phyloP scores from a whole-genome alignment of 1,140 invertebrate genomes.

The Zaprionus taronus region DNA sequence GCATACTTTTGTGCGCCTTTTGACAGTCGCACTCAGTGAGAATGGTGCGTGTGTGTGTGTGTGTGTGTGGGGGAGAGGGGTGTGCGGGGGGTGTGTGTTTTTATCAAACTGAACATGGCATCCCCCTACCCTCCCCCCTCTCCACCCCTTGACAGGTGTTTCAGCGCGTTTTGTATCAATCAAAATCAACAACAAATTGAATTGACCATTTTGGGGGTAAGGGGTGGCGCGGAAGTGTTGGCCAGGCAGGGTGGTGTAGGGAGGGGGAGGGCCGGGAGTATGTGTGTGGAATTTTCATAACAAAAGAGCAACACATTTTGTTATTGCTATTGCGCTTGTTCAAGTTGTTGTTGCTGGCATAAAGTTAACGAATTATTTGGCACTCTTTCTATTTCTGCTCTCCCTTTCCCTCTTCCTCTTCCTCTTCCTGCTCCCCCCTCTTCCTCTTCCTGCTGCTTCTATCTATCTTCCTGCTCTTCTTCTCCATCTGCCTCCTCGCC shows the following conservation, averaged over 20 bases:
- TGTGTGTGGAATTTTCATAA: background rate
- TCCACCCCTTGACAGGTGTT: background rate
- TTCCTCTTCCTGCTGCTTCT: background rate
- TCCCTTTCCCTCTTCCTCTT: background rate
- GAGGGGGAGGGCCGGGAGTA: fast-evolving
- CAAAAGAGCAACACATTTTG: background rate
- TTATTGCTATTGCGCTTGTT: background rate
- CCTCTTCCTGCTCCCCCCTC: background rate
- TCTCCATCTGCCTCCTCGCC: background rate
- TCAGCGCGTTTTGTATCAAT: slow-evolving; percentile 1
- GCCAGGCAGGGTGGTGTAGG: too few relatives aligned
- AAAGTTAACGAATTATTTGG: too few relatives aligned
- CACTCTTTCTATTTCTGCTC: too few relatives aligned
- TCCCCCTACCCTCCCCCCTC: background rate
- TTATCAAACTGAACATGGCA: background rate
- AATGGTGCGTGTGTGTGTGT: background rate
- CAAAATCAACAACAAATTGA: slow-evolving; percentile 2
- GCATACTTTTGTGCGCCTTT: slow-evolving; percentile 69
- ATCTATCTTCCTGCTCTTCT: background rate
- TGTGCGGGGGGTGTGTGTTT: background rate
- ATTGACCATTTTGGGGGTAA: background rate
- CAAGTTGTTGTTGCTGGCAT: too few relatives aligned
- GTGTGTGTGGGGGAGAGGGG: background rate
- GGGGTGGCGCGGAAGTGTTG: too few relatives aligned
- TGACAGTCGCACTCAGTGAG: slow-evolving; percentile 48